Percentiles rank a stretch among this genome's conserved stretches.
Evolutionary conservation across 2,113 vertebrate species (phyloP).

Genomic region (Dermatemys mawii): DNA sequence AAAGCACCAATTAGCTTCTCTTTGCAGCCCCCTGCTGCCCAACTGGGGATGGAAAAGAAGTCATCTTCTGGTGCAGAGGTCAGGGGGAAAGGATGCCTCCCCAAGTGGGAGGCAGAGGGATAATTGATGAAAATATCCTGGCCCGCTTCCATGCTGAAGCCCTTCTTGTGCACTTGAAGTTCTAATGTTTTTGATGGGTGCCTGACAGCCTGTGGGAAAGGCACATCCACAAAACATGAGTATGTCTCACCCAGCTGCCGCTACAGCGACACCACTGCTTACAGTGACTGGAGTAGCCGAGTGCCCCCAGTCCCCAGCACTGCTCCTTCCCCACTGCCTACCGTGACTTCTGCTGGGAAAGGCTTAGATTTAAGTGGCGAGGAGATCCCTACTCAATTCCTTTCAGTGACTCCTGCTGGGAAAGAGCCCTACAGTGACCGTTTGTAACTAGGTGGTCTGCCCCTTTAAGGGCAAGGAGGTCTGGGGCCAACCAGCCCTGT

Average conservation of each 20-base stretch:
- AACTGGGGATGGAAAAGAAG: slow-evolving; percentile 89
- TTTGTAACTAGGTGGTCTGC: too few species aligned
- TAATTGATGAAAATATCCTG: slow-evolving; percentile 94
- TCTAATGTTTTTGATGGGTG: slow-evolving; percentile 91
- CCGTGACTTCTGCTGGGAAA: not conserved
- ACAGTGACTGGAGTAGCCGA: too few species aligned
- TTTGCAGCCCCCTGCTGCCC: slow-evolving; percentile 88
- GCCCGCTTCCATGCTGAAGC: slow-evolving; percentile 92
- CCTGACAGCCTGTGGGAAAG: slow-evolving; percentile 81
- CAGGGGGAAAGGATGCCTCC: slow-evolving; percentile 96
- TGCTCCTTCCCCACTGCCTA: not conserved
- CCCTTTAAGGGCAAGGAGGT: too few species aligned
- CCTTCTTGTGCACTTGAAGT: slow-evolving; percentile 88
- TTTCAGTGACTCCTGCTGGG: not conserved
- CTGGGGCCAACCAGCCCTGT: not conserved
- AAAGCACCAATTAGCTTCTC: slow-evolving; percentile 81
- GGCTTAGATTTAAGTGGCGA: too few species aligned
- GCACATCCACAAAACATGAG: not conserved
- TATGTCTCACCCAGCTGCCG: too few species aligned
- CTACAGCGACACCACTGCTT: too few species aligned
- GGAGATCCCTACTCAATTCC: not conserved
- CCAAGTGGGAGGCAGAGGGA: slow-evolving; percentile 84
- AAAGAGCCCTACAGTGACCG: too few species aligned
- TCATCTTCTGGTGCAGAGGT: slow-evolving; percentile 92
- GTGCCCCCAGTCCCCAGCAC: not conserved